Conservation (phyloP, 2,113 vertebrate species). For the Trematomus loennbergii region DNA sequence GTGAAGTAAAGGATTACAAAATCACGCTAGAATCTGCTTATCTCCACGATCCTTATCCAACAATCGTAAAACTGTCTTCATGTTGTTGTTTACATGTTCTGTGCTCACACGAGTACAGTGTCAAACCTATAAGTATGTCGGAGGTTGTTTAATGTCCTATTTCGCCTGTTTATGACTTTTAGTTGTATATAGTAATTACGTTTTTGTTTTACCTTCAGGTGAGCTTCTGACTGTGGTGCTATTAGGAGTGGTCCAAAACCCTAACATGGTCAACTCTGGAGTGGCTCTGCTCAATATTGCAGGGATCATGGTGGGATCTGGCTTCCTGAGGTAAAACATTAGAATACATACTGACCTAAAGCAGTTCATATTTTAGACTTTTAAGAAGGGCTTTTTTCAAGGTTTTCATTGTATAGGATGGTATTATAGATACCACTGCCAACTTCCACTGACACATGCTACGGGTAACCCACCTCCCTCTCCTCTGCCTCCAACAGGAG, state of each 20-base stretch:
- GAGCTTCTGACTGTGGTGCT: conserved; percentile 92
- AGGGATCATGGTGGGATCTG: conserved; percentile 91
- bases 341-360: no score
- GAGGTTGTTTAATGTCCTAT: neutral
- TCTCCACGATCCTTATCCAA: no score
- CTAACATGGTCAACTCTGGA: conserved; percentile 90
- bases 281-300: conserved; percentile 91
- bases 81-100: no score
- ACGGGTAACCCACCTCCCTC: neutral
- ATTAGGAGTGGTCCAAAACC: conserved; percentile 92
- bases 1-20: neutral
- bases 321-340: conserved; percentile 89
- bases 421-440: no score
- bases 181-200: neutral
- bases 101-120: no score
- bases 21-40: no score
- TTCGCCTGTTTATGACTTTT: neutral
- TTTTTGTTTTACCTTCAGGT: conserved; percentile 42
- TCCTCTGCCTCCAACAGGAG: conserved; percentile 83
- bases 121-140: no score
- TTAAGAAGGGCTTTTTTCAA: neutral
- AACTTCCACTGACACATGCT: no score
- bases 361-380: no score
- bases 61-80: no score
- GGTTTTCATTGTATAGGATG: neutral